These are phyloP conservation scores for Megalops atlanticus DNA, from an alignment of 2,113 vertebrate species.

Conservation along the genomic window DNA sequence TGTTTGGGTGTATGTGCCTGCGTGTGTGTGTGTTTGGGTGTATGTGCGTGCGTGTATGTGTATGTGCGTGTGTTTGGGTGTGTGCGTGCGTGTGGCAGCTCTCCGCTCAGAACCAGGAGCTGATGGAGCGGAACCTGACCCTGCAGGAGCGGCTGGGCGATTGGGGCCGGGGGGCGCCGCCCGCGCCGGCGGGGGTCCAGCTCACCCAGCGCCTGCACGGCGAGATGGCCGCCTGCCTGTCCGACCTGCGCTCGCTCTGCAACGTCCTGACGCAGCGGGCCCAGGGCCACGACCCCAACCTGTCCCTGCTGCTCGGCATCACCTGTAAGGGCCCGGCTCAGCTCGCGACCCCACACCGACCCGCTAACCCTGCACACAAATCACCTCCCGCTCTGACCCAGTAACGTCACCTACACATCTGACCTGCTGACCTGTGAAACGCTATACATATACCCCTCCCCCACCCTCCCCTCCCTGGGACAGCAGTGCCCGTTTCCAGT, in stretches of 20 bases:
- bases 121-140: constrained; percentile 91
- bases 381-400: too few relatives aligned
- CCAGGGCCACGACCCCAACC: constrained; percentile 91
- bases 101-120: constrained; percentile 90
- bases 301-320: constrained; percentile 93
- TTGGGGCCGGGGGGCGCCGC: constrained; percentile 59
- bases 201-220: constrained; percentile 73
- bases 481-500: too few relatives aligned
- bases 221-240: constrained; percentile 85
- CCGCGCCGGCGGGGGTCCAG: constrained; percentile 59
- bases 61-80: not conserved
- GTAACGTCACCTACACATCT: too few relatives aligned
- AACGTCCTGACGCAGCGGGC: constrained; percentile 90
- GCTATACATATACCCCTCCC: too few relatives aligned
- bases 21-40: too few relatives aligned
- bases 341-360: not conserved
- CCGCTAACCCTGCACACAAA: not conserved
- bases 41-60: not conserved
- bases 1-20: constrained; percentile 35
- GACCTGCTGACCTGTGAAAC: too few relatives aligned
- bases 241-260: constrained; percentile 88
- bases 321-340: constrained; percentile 71
- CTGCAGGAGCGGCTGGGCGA: constrained; percentile 84
- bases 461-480: too few relatives aligned
- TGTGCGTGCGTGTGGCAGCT: constrained; percentile 70